Base-by-base conservation (phyloP, 2,113 vertebrate species). In the Neoarius graeffei region DNA sequence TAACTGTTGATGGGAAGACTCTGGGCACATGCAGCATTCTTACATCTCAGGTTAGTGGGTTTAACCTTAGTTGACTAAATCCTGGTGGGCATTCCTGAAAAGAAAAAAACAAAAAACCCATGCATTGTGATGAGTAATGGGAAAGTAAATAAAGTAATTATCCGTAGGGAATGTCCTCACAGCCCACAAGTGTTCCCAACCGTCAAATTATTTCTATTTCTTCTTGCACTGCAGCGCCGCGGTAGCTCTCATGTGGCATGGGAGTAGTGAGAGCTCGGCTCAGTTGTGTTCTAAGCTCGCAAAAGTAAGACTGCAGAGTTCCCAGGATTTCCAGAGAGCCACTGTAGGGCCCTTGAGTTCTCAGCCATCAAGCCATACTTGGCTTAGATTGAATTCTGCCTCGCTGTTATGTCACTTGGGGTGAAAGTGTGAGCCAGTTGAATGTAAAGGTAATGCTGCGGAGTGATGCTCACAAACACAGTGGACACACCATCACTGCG, bases 201-300 rank as follows among this genome's bases (percentile, higher is more conserved):
- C 80, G 57, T 82, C 80, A 62, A 62, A 82, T 82, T 82, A 82
- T 82, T 82, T 82, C 80, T 82, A 82, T 82, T 82, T 82, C 80
- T 82, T 82, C 80, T 82, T 14, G 20, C 80, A 20, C 79, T 42
- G 80, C 25, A 42, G 57, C 62, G 19, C 30, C 23, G 80, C 15
- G 80, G 80, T 82, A 82, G 57, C 80, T 82, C 57, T 82, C 35
- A 82, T 82, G 80, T 82, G 80, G 80, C 80, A 62, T 62, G 30
- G 80, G 80, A 62, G 54, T n/a, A 50, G 76, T 27, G 76, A 80
- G 52, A 80, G n/a, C 6, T 56, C 25, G 9, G 76, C 7, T 42
- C 4, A 20, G 76, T 79, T 56, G 56, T 25, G 52, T 80, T 80
- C 52, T 27, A 1, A 52, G 48, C 73, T 11, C 50, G 73, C 20